Conservation (phyloP, 1,140 invertebrate genomes). For the Orussus abietinus region DNA sequence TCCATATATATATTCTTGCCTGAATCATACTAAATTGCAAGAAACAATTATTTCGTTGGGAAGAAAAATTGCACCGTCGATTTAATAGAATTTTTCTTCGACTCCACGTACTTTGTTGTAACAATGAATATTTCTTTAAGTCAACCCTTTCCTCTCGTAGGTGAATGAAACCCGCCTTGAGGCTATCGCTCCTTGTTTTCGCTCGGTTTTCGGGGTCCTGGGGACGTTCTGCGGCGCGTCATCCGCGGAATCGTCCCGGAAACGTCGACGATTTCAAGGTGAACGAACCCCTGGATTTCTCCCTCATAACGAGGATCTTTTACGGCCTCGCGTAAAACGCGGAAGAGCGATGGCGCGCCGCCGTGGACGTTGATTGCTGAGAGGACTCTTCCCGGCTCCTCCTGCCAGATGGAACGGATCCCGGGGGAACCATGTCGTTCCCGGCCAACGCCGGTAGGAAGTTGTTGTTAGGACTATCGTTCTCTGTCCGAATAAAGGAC, state of each 20-base stretch:
- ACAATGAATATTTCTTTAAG: too few species aligned
- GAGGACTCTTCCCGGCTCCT: constrained; percentile 8
- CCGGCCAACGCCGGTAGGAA: constrained; percentile 23
- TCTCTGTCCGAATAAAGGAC: constrained; percentile 43
- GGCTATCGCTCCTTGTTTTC: neutral
- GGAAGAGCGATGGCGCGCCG: constrained; percentile 35
- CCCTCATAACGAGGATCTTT: constrained; percentile 41
- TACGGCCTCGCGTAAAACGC: constrained; percentile 34
- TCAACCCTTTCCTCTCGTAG: too few species aligned
- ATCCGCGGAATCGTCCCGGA: too few species aligned
- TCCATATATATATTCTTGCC: too few species aligned
- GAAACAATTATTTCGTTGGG: too few species aligned
- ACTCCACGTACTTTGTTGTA: too few species aligned
- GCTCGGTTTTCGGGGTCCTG: neutral
- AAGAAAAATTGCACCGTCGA: too few species aligned
- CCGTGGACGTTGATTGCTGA: constrained; percentile 40
- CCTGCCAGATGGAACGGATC: constrained; percentile 1
- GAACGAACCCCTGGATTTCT: neutral
- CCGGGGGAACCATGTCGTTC: constrained; percentile 12
- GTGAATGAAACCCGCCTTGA: too few species aligned
- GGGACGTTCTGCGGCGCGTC: too few species aligned
- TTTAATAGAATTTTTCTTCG: too few species aligned
- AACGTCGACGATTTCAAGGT: neutral
- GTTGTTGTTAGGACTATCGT: constrained; percentile 40
- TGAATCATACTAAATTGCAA: too few species aligned